Base-by-base conservation (phyloP, 2,113 vertebrate genomes). In the Lichenostomus cassidix region DNA sequence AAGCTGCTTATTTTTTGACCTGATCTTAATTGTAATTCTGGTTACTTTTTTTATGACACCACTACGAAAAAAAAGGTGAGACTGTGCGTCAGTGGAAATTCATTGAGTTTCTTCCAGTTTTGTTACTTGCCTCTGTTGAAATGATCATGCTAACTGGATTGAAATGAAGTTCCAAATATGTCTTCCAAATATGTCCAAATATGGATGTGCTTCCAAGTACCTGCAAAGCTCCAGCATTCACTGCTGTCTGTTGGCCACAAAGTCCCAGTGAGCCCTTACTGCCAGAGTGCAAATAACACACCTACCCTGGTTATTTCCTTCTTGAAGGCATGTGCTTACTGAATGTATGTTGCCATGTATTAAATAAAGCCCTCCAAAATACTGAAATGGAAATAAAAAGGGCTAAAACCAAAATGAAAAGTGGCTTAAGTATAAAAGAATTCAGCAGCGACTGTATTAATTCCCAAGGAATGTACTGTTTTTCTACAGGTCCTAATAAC, bases 241-340 rank as follows among this genome's bases (percentile, higher is more conserved):
- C 12, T 55, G 24, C 14, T 16, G 3, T 47, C 44, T 1, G 0
- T 37, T n/a, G 20, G 19, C 27, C 35, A 16, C 6, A 53, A 73
- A 73, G 31, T 9, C 10, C 3, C 28, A 53, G 21, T 25, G 39
- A 67, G 24, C 53, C 15, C 31, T 65, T 37, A 21, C 7, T 83
- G 25, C 5, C n/a, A 21, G 33, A 69, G 22, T 4, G 24, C 18
- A 29, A 2, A 2, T 19, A 56, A 27, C 0, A 2, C 25, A 17
- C 8, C 11, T 0, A 0, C 17, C 13, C 24, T 39, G 21, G 4
- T 65, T 55, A 29, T 37, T 62, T 74, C 28, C 65, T 74, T 69
- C 78, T 67, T 87, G 22, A 14, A 62, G 11, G 39, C n/a, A 18
- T 16, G 19, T 42, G 17, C 27, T 83, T 56, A 22, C 11, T 74